phyloP scores from a whole-genome alignment of 2,888 invertebrate species.

The Dioctria linearis region DNA sequence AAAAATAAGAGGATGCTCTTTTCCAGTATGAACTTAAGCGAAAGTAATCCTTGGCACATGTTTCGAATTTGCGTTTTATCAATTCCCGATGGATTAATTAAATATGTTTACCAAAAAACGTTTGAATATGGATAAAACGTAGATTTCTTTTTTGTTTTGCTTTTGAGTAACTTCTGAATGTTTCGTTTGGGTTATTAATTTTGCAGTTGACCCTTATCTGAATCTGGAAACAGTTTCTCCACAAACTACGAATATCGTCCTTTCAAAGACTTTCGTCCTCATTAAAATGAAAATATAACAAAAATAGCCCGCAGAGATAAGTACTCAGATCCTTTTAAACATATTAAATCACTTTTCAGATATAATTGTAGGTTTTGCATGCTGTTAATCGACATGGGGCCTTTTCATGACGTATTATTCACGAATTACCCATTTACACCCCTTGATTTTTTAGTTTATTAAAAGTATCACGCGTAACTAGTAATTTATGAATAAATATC shows the following conservation, averaged over 20 bases:
- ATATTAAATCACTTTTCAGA: conserved; percentile 54
- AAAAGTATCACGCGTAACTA: conserved; percentile 55
- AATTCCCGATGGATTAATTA: conserved; percentile 55
- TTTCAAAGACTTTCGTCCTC: conserved; percentile 2
- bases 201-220: no score
- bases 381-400: conserved; percentile 1
- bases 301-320: conserved; percentile 29
- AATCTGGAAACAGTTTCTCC: no score
- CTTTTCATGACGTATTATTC: conserved; percentile 2
- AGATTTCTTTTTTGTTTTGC: no score
- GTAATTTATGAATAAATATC: conserved; percentile 47
- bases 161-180: no score
- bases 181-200: no score
- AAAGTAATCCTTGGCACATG: conserved; percentile 56
- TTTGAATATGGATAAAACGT: no score
- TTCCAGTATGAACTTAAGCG: conserved; percentile 37
- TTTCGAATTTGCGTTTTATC: conserved; percentile 50
- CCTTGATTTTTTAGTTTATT: conserved; percentile 33
- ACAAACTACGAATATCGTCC: background rate
- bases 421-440: conserved; percentile 15
- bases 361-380: conserved; percentile 53
- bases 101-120: background rate
- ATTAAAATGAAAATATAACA: background rate
- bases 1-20: conserved; percentile 25
- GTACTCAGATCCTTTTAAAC: conserved; percentile 54